These are phyloP conservation scores for Eustalomyia histrio DNA, from an alignment of 2,888 invertebrate genomes.

Conservation along the genomic window DNA sequence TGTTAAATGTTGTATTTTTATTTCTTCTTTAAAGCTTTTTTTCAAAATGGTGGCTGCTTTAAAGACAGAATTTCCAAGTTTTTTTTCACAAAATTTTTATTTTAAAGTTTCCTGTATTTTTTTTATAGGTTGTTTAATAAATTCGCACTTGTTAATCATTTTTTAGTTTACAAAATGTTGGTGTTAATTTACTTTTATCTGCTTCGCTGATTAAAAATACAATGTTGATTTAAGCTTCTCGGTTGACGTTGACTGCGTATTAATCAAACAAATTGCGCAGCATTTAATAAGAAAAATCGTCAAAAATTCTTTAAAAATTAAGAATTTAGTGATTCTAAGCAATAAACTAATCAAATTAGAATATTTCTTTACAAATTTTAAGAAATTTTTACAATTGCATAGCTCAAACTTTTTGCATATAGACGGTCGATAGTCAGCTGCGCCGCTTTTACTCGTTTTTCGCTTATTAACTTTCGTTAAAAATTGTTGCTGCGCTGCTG, in stretches of 20 bases:
- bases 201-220: slow-evolving; percentile 29
- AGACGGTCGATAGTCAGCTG: slow-evolving; percentile 60
- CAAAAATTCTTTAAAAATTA: slow-evolving; percentile 16
- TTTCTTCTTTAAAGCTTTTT: slow-evolving; percentile 55
- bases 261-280: slow-evolving; percentile 59
- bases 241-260: slow-evolving; percentile 31
- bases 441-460: slow-evolving; percentile 66
- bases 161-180: background rate
- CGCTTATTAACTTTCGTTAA: slow-evolving; percentile 11
- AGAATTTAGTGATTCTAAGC: slow-evolving; percentile 9
- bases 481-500: slow-evolving; percentile 54
- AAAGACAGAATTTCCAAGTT: slow-evolving; percentile 5
- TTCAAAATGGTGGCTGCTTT: slow-evolving; percentile 64
- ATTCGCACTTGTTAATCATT: slow-evolving; percentile 24
- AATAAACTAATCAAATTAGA: background rate
- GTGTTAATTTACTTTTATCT: background rate
- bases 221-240: slow-evolving; percentile 32
- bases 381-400: slow-evolving; percentile 17
- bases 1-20: slow-evolving; percentile 19
- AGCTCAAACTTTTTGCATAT: slow-evolving; percentile 23
- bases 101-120: background rate
- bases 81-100: slow-evolving; percentile 32
- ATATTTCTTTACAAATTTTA: slow-evolving; percentile 10
- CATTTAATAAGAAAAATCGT: slow-evolving; percentile 21
- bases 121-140: background rate